These are phyloP conservation scores for Xanthia icteritia DNA, from an alignment of 2,888 invertebrate species.

Conservation along the genomic window DNA sequence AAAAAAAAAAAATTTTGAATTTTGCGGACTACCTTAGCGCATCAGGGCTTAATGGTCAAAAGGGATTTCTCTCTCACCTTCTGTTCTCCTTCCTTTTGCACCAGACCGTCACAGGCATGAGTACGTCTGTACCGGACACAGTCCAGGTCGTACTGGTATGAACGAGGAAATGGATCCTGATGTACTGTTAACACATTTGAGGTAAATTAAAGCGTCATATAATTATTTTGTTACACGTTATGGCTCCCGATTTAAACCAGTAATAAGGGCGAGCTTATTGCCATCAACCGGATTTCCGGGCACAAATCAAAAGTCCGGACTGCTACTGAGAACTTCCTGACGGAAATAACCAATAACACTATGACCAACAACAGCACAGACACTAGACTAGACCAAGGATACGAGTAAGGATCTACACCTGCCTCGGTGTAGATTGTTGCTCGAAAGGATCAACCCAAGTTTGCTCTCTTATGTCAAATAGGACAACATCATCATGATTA, in stretches of 20 bases:
- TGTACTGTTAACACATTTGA: slow-evolving; percentile 70
- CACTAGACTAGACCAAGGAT: not conserved
- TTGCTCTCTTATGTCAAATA: too few species aligned
- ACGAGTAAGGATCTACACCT: too few species aligned
- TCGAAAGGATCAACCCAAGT: not conserved
- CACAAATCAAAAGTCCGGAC: not conserved
- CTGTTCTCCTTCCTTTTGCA: slow-evolving; percentile 51
- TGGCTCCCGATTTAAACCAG: not conserved
- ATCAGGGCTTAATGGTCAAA: not conserved
- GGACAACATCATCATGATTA: not conserved
- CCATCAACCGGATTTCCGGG: not conserved
- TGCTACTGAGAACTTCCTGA: not conserved
- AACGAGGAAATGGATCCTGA: slow-evolving; percentile 89
- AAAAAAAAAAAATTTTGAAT: too few species aligned
- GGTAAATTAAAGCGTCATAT: not conserved
- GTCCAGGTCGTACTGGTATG: slow-evolving; percentile 90
- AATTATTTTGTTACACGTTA: not conserved
- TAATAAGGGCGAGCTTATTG: not conserved
- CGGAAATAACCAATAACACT: not conserved
- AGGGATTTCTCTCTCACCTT: slow-evolving; percentile 35
- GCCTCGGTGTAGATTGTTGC: not conserved
- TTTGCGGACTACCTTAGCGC: too few species aligned
- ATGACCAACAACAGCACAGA: not conserved
- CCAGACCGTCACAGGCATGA: slow-evolving; percentile 79
- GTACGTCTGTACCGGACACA: slow-evolving; percentile 85